phyloP scores from a whole-genome alignment of 2,113 vertebrate genomes.

The Alligator sinensis region DNA sequence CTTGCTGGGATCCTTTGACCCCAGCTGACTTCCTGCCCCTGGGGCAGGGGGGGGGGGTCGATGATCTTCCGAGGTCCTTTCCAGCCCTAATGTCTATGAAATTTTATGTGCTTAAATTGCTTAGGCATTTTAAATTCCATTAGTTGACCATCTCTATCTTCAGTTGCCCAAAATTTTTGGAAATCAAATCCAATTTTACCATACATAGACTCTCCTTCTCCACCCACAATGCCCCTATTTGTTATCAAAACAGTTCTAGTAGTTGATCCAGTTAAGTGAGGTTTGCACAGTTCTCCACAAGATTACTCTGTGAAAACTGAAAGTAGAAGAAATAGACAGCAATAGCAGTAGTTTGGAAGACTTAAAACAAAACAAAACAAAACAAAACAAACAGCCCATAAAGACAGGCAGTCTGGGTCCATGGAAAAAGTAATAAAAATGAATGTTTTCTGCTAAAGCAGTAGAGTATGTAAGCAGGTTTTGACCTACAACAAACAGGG shows the following conservation, averaged over 20 bases:
- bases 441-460: background rate
- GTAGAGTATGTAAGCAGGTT: background rate
- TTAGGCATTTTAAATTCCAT: constrained; percentile 7
- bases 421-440: background rate
- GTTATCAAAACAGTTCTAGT: background rate
- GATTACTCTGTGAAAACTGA: background rate
- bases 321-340: background rate
- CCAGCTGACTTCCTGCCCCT: too few relatives aligned
- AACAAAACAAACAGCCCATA: background rate
- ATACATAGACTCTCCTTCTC: constrained; percentile 17
- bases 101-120: background rate
- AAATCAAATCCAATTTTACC: constrained; percentile 28
- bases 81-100: too few relatives aligned
- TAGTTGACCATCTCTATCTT: constrained; percentile 30
- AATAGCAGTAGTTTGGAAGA: background rate
- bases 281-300: constrained; percentile 10
- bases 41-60: too few relatives aligned
- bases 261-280: background rate
- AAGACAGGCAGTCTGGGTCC: background rate
- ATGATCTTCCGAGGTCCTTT: too few relatives aligned
- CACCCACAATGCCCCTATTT: background rate
- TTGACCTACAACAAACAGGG: background rate
- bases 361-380: background rate
- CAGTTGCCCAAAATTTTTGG: constrained; percentile 26
- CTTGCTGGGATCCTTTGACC: too few relatives aligned